These are phyloP conservation scores for Ceyx cyanopectus DNA, from an alignment of 2,113 vertebrate species.

Conservation along the genomic window DNA sequence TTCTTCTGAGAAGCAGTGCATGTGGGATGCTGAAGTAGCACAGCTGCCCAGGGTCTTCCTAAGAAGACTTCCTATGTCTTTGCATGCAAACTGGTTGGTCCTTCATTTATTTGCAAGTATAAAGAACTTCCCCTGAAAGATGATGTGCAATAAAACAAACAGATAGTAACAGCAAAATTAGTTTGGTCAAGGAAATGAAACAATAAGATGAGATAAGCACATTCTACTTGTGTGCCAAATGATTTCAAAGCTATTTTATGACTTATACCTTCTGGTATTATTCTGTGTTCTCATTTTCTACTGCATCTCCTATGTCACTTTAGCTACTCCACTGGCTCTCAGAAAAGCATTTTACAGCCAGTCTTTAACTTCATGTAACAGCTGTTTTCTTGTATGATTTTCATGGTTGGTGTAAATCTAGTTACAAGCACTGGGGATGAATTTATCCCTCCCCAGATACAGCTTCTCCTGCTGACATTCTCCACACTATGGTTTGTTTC, in stretches of 20 bases:
- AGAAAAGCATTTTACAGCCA: background rate
- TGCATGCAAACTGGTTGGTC: background rate
- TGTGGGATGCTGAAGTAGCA: background rate
- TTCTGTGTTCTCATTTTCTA: background rate
- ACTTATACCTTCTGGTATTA: background rate
- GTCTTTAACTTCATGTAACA: background rate
- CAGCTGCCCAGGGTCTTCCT: background rate
- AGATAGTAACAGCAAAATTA: background rate
- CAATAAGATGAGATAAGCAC: background rate
- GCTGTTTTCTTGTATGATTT: background rate
- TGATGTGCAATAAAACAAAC: background rate
- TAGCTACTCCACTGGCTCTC: background rate
- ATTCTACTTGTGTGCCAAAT: background rate
- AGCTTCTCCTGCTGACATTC: background rate
- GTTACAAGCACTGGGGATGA: background rate
- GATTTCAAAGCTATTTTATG: background rate
- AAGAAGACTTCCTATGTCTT: background rate
- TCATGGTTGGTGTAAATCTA: background rate
- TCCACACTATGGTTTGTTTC: background rate
- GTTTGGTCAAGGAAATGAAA: background rate
- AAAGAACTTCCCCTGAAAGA: background rate
- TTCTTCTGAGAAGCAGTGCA: background rate
- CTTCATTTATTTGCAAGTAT: background rate
- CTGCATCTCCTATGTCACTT: background rate
- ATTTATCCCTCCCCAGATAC: background rate